phyloP scores from a whole-genome alignment of 2,797 vertebrate species.

The Coilia nasus region DNA sequence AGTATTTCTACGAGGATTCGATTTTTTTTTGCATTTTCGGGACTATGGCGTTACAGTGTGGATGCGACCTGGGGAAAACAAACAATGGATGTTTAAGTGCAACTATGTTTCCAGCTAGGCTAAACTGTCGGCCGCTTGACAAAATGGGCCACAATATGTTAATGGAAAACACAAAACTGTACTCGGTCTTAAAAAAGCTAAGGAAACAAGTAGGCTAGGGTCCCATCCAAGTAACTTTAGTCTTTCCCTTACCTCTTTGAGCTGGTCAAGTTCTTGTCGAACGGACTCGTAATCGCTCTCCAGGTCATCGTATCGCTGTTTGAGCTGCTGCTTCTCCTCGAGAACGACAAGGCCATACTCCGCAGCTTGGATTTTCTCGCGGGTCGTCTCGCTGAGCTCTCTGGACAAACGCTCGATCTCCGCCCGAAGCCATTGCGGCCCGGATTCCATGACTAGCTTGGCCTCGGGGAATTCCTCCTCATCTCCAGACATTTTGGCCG shows the following conservation, averaged over 20 bases:
- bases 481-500: conserved; percentile 79
- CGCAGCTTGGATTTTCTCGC: conserved; percentile 97
- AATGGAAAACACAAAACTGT: background rate
- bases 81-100: conserved; percentile 14
- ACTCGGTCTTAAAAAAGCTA: too few relatives aligned
- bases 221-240: background rate
- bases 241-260: conserved; percentile 84
- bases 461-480: conserved; percentile 84
- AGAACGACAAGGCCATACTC: conserved; percentile 95
- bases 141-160: background rate
- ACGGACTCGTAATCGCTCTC: conserved; percentile 90
- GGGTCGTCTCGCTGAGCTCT: conserved; percentile 91
- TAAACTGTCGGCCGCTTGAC: background rate
- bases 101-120: background rate
- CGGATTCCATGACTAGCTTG: conserved; percentile 84
- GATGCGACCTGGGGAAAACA: background rate
- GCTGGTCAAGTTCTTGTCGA: conserved; percentile 89
- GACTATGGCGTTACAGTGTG: background rate
- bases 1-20: background rate
- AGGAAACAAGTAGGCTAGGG: background rate
- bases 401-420: conserved; percentile 87
- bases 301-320: conserved; percentile 90
- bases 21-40: background rate
- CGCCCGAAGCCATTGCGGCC: conserved; percentile 85
- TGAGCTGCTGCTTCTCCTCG: conserved; percentile 96